phyloP scores from a whole-genome alignment of 2,888 invertebrate species.

The Drosophila sordidapex region DNA sequence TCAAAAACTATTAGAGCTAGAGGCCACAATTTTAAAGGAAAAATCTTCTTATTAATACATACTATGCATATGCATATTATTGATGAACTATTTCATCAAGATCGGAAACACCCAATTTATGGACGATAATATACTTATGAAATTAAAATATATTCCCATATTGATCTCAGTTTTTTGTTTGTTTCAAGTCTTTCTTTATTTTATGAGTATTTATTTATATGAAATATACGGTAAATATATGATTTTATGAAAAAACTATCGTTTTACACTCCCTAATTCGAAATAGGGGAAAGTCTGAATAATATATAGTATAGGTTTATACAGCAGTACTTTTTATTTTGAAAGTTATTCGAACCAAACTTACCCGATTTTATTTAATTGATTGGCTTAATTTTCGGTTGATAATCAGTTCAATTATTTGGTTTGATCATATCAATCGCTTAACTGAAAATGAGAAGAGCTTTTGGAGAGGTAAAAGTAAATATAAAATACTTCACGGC shows the following conservation, averaged over 20 bases:
- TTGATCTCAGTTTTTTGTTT: neutral
- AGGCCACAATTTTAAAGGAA: too few relatives aligned
- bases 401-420: neutral
- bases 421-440: neutral
- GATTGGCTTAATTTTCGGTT: neutral
- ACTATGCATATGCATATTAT: too few relatives aligned
- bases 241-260: neutral
- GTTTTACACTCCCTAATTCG: neutral
- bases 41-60: too few relatives aligned
- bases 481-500: neutral
- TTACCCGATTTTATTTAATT: neutral
- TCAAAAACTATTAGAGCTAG: neutral
- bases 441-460: neutral
- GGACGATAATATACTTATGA: too few relatives aligned
- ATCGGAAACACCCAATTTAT: too few relatives aligned
- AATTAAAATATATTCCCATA: too few relatives aligned
- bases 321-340: neutral
- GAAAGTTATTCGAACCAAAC: neutral
- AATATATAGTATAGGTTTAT: neutral
- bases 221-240: too few relatives aligned
- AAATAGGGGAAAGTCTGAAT: neutral
- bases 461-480: neutral
- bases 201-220: neutral
- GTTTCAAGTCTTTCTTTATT: neutral
- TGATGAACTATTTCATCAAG: too few relatives aligned